Percentiles rank a stretch among this genome's conserved stretches.
Evolutionary conservation across 2,888 invertebrate genomes (phyloP).

Genomic region (Acleris emargana): DNA sequence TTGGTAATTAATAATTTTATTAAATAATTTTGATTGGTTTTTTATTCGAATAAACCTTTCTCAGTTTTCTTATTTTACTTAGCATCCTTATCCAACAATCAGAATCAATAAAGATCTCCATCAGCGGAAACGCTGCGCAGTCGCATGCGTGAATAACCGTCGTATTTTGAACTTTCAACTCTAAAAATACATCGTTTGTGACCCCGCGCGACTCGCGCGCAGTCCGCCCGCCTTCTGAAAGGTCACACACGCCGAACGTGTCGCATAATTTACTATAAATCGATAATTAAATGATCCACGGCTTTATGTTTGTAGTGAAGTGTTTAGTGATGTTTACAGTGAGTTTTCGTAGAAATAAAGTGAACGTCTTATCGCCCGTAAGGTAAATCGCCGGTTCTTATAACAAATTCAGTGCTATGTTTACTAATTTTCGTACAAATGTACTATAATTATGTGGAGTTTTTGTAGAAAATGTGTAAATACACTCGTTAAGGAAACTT

Average conservation of each 20-base stretch:
- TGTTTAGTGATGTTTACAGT: constrained; percentile 12
- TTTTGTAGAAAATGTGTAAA: no score
- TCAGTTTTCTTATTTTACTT: no score
- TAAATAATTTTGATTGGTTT: no score
- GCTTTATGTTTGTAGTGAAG: constrained; percentile 14
- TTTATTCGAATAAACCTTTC: no score
- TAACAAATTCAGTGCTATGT: no score
- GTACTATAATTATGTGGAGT: no score
- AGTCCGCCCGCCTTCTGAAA: constrained; percentile 78
- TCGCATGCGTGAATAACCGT: constrained; percentile 61
- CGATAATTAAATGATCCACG: constrained; percentile 28
- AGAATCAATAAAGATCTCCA: constrained; percentile 35
- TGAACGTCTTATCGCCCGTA: no score
- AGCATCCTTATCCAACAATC: constrained; percentile 30
- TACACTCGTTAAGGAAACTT: no score
- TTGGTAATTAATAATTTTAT: no score
- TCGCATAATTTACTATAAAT: constrained; percentile 32
- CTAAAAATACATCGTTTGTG: constrained; percentile 82
- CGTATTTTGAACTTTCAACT: constrained; percentile 85
- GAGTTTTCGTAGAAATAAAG: constrained; percentile 1
- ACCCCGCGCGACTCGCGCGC: constrained; percentile 79
- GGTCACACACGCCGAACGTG: constrained; percentile 75
- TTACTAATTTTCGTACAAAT: no score
- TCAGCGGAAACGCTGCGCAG: constrained; percentile 54
- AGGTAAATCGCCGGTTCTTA: no score